Evolutionary conservation across 2,888 invertebrate species (phyloP).

Genomic region (Pharmacophagus antenor): DNA sequence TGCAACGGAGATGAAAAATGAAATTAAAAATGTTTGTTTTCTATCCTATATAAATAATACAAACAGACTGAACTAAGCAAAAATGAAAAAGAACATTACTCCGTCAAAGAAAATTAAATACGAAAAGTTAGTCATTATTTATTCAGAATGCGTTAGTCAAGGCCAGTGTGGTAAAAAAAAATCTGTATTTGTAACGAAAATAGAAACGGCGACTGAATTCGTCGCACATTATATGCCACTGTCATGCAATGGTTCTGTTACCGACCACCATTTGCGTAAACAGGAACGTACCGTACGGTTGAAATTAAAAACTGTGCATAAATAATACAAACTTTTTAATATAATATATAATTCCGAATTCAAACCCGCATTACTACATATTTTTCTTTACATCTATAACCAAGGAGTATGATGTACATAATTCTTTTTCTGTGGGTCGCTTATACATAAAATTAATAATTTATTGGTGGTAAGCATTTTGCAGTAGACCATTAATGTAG

Average conservation of each 20-base stretch:
- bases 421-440: too few relatives aligned
- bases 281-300: conserved; percentile 9
- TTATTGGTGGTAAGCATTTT: too few relatives aligned
- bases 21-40: background rate
- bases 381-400: too few relatives aligned
- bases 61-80: background rate
- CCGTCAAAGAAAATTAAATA: conserved; percentile 36
- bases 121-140: conserved; percentile 35
- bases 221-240: conserved; percentile 36
- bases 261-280: conserved; percentile 26
- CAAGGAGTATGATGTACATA: too few relatives aligned
- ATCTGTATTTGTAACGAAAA: conserved; percentile 38
- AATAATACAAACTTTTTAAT: background rate
- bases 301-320: conserved; percentile 2
- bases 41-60: background rate
- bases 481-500: too few relatives aligned
- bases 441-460: too few relatives aligned
- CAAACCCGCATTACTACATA: too few relatives aligned
- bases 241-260: conserved; percentile 30
- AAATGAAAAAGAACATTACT: conserved; percentile 30
- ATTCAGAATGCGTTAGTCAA: conserved; percentile 41
- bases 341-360: too few relatives aligned
- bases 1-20: background rate
- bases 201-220: conserved; percentile 37
- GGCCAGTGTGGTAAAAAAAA: conserved; percentile 40